Evolutionary conservation across 2,797 vertebrate species (phyloP).

Genomic region (Intellagama lesueurii): DNA sequence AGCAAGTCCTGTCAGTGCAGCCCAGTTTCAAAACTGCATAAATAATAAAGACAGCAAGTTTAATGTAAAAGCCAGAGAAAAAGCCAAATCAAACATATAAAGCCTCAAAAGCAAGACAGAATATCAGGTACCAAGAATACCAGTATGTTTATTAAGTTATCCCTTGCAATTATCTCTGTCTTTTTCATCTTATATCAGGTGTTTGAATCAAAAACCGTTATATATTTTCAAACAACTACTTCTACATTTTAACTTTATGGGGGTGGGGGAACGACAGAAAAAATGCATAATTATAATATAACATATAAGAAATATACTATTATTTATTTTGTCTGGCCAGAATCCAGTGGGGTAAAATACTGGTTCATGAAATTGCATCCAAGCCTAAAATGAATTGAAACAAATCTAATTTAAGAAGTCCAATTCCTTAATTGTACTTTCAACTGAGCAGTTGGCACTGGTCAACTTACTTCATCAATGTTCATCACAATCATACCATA

Average conservation of each 20-base stretch:
- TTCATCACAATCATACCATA: background rate
- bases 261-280: background rate
- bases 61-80: slow-evolving; percentile 56
- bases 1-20: slow-evolving; percentile 38
- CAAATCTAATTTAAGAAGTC: too few species aligned
- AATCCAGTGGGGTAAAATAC: background rate
- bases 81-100: slow-evolving; percentile 63
- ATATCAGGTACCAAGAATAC: slow-evolving; percentile 62
- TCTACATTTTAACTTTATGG: background rate
- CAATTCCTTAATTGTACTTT: background rate
- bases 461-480: background rate
- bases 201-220: too few species aligned
- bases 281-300: too few species aligned
- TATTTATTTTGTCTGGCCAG: background rate
- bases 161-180: slow-evolving; percentile 44
- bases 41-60: background rate
- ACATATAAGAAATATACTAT: too few species aligned
- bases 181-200: too few species aligned
- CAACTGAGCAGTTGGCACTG: background rate
- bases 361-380: too few species aligned
- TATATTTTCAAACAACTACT: too few species aligned
- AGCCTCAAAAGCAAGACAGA: slow-evolving; percentile 44
- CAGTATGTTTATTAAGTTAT: slow-evolving; percentile 53
- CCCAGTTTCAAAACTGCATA: slow-evolving; percentile 7
- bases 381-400: background rate